phyloP scores from a whole-genome alignment of 2,113 vertebrate genomes.

The Morone chrysops region DNA sequence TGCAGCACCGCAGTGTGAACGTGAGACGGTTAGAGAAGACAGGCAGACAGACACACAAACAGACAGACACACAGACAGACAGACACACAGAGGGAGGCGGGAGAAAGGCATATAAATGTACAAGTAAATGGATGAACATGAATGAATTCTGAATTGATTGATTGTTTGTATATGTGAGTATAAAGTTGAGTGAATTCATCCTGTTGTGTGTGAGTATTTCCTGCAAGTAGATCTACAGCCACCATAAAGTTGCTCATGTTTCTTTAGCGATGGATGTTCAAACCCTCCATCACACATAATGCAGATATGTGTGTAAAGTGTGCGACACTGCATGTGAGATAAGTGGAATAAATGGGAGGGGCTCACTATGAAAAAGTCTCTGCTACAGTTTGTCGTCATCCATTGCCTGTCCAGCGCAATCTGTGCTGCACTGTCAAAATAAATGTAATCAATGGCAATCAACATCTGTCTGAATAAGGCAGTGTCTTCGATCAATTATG shows the following conservation, averaged over 20 bases:
- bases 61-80: neutral
- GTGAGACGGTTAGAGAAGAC: neutral
- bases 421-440: constrained; percentile 17
- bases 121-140: neutral
- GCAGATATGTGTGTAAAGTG: neutral
- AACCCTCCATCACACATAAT: neutral
- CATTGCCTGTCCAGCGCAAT: neutral
- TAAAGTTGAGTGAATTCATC: neutral
- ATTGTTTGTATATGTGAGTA: neutral
- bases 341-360: neutral
- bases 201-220: neutral
- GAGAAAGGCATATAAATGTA: neutral
- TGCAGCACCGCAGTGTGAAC: constrained; percentile 5
- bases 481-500: constrained; percentile 31
- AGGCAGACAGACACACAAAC: neutral
- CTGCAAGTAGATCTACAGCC: neutral
- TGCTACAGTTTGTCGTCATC: neutral
- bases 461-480: neutral
- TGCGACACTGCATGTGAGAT: constrained; percentile 11
- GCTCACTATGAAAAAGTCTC: neutral
- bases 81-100: too few species aligned
- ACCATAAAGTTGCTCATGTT: neutral
- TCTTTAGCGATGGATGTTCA: constrained; percentile 3
- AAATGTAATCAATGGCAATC: constrained; percentile 13
- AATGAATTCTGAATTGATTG: neutral